phyloP scores from a whole-genome alignment of 2,888 invertebrate species.

The Oscheius sp. region DNA sequence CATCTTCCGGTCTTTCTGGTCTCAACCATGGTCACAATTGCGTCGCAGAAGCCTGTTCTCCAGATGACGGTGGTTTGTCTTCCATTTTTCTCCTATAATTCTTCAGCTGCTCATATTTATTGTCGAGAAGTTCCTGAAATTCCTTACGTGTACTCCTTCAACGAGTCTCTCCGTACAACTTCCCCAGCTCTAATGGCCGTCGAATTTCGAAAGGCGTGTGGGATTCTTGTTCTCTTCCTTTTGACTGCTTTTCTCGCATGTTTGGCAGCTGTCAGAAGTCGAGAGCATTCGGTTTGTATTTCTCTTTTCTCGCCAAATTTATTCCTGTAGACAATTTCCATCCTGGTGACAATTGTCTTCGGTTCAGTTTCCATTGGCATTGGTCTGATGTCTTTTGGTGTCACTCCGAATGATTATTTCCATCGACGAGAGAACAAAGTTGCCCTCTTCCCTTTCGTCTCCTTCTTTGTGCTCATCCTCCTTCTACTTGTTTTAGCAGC shows the following conservation, averaged over 20 bases:
- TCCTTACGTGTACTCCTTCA: conserved; percentile 27
- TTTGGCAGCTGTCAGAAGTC: neutral
- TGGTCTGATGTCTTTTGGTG: neutral
- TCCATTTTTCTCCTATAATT: too few relatives aligned
- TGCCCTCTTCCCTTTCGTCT: conserved; percentile 31
- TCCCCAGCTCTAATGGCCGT: conserved; percentile 21
- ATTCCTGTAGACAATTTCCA: conserved; percentile 14
- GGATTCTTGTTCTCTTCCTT: conserved; percentile 16
- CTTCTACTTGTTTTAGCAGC: conserved; percentile 10
- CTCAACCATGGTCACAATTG: conserved; percentile 35
- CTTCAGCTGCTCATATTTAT: conserved; percentile 22
- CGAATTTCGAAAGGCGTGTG: conserved; percentile 24
- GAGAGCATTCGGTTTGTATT: conserved; percentile 15
- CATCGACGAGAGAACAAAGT: conserved; percentile 26
- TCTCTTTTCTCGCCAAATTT: neutral
- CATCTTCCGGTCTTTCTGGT: conserved; percentile 15
- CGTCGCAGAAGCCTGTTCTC: conserved; percentile 35
- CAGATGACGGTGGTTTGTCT: conserved; percentile 25
- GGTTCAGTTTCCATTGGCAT: neutral
- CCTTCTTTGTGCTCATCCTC: conserved; percentile 11
- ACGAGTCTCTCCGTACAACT: conserved; percentile 12
- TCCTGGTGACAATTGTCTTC: conserved; percentile 13
- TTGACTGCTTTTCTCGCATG: conserved; percentile 7
- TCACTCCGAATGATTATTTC: conserved; percentile 32
- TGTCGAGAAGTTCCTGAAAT: conserved; percentile 36